These are phyloP conservation scores for Philonicus albiceps DNA, from an alignment of 2,888 invertebrate genomes.

Conservation along the genomic window DNA sequence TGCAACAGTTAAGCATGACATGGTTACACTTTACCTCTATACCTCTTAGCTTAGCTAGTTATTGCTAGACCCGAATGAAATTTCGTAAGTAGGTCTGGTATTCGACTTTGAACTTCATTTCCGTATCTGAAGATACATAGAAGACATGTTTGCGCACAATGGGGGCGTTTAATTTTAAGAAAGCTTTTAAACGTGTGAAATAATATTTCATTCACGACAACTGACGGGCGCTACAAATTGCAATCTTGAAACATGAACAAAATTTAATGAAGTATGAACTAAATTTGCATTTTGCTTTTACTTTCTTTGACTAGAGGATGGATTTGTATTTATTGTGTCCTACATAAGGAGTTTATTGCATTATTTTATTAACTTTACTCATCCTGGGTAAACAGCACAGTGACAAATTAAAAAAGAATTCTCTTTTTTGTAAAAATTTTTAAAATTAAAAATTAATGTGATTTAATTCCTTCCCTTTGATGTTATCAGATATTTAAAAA, in stretches of 20 bases:
- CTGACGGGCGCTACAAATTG: neutral
- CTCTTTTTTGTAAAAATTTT: too few species aligned
- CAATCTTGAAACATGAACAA: neutral
- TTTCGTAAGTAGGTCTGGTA: neutral
- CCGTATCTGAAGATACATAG: neutral
- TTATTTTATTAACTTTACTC: too few species aligned
- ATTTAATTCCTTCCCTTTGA: too few species aligned
- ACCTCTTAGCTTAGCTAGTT: neutral
- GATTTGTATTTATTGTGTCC: neutral
- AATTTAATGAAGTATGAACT: neutral
- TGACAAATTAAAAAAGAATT: too few species aligned
- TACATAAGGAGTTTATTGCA: too few species aligned
- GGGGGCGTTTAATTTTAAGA: neutral
- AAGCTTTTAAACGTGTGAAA: neutral
- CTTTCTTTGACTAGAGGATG: neutral
- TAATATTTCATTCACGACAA: neutral
- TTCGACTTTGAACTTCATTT: slow-evolving; percentile 14
- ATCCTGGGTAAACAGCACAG: too few species aligned
- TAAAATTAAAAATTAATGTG: too few species aligned
- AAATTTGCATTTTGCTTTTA: neutral
- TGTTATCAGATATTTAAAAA: too few species aligned
- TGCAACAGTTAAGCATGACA: neutral
- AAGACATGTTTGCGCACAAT: neutral
- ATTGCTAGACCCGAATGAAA: neutral
- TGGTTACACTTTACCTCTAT: neutral